Conservation (phyloP, 2,113 vertebrate genomes). For the Psephotus haematonotus region DNA sequence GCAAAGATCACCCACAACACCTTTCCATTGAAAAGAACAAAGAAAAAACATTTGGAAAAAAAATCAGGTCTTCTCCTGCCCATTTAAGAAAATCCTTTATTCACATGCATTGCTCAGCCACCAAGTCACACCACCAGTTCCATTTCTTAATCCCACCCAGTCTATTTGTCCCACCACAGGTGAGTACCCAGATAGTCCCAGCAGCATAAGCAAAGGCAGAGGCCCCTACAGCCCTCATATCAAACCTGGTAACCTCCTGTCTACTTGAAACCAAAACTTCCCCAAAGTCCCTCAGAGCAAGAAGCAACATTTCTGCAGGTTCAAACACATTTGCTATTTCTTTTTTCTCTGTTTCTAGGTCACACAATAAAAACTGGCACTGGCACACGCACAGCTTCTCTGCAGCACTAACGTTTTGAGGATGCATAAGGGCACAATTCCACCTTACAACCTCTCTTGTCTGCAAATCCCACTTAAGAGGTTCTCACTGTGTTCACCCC, state of each 20-base stretch:
- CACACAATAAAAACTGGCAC: background rate
- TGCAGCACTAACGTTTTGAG: background rate
- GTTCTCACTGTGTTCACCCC: background rate
- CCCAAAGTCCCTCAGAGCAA: background rate
- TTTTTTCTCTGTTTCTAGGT: background rate
- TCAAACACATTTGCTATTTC: background rate
- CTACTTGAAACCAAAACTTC: background rate
- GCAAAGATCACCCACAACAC: background rate
- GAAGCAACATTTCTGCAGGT: background rate
- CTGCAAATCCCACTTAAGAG: background rate
- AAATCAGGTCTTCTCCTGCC: background rate
- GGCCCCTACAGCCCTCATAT: background rate
- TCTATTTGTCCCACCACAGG: background rate
- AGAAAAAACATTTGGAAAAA: background rate
- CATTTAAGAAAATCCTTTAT: background rate
- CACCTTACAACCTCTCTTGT: background rate
- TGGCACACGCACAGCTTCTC: background rate
- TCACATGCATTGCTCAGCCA: background rate
- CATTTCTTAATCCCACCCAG: background rate
- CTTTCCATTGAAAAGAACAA: background rate
- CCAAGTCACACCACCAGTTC: background rate
- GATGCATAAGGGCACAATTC: background rate
- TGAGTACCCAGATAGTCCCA: background rate
- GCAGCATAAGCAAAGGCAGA: background rate
- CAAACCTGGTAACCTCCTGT: background rate